Conservation (phyloP, 2,888 invertebrate species). For the Drosophila vallismaia region DNA sequence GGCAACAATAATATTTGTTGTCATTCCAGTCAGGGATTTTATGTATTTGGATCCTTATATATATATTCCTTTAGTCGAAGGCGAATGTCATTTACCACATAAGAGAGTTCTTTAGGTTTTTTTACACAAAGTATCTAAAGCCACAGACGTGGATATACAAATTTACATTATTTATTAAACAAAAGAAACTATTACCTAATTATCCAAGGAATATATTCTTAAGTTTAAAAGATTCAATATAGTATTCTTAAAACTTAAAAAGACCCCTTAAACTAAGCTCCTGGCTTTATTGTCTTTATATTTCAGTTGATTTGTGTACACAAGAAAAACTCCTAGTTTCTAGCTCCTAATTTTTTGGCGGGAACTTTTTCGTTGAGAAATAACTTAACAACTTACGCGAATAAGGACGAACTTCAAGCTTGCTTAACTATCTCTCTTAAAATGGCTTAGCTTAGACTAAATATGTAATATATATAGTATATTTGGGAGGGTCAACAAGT, state of each 20-base stretch:
- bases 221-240: neutral
- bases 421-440: constrained; percentile 41
- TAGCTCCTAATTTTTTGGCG: constrained; percentile 49
- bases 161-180: neutral
- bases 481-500: constrained; percentile 37
- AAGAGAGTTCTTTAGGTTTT: neutral
- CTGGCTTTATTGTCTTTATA: constrained; percentile 1
- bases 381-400: constrained; percentile 28
- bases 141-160: constrained; percentile 8
- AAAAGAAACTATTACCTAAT: neutral
- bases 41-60: constrained; percentile 18
- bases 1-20: constrained; percentile 40
- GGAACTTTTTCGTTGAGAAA: constrained; percentile 50
- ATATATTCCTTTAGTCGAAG: constrained; percentile 36
- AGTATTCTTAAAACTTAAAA: neutral
- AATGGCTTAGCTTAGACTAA: constrained; percentile 45
- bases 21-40: constrained; percentile 13
- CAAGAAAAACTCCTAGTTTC: constrained; percentile 11
- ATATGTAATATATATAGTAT: constrained; percentile 3
- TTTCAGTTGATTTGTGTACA: constrained; percentile 11
- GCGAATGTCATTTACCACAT: constrained; percentile 50
- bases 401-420: constrained; percentile 37
- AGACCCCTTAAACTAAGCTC: constrained; percentile 13
- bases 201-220: neutral
- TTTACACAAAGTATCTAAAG: constrained; percentile 3